A percentile compares a stretch with the other conserved stretches of the same genome.
phyloP scores from a whole-genome alignment of 2,888 invertebrate genomes.

The Glaucopsyche alexis region DNA sequence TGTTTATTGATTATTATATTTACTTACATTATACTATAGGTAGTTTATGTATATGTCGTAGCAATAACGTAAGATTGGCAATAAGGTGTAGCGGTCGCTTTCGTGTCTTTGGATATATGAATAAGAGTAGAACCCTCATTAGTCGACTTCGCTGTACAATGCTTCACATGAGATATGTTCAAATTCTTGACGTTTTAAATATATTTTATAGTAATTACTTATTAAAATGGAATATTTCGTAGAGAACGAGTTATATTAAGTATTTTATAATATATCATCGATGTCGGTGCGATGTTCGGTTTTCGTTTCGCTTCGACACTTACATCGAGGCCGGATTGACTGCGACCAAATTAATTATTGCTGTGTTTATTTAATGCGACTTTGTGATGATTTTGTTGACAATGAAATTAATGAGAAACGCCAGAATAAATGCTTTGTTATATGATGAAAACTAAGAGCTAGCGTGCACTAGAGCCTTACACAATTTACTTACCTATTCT shows the following conservation, averaged over 20 bases:
- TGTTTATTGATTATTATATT: conserved; percentile 64
- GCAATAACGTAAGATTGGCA: conserved; percentile 78
- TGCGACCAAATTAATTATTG: conserved; percentile 31
- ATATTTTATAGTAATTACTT: conserved; percentile 66
- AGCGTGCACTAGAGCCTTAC: background rate
- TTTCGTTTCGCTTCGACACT: conserved; percentile 39
- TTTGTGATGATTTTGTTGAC: conserved; percentile 2
- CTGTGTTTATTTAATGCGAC: conserved; percentile 15
- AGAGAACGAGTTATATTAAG: conserved; percentile 54
- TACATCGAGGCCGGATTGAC: conserved; percentile 17
- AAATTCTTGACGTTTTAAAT: conserved; percentile 68
- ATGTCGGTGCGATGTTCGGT: conserved; percentile 44
- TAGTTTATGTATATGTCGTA: conserved; percentile 73
- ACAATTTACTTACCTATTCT: too few relatives aligned
- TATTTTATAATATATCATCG: conserved; percentile 55
- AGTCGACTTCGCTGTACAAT: conserved; percentile 64
- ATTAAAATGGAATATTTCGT: conserved; percentile 54
- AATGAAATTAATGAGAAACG: conserved; percentile 9
- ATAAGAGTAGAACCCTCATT: conserved; percentile 54
- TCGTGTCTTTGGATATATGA: conserved; percentile 60
- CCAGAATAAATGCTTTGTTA: conserved; percentile 23
- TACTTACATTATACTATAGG: conserved; percentile 62
- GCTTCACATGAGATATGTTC: conserved; percentile 71
- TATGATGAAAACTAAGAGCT: background rate
- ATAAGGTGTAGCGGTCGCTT: conserved; percentile 75